Conservation (phyloP, 2,113 vertebrate species). For the Labeo catla region DNA sequence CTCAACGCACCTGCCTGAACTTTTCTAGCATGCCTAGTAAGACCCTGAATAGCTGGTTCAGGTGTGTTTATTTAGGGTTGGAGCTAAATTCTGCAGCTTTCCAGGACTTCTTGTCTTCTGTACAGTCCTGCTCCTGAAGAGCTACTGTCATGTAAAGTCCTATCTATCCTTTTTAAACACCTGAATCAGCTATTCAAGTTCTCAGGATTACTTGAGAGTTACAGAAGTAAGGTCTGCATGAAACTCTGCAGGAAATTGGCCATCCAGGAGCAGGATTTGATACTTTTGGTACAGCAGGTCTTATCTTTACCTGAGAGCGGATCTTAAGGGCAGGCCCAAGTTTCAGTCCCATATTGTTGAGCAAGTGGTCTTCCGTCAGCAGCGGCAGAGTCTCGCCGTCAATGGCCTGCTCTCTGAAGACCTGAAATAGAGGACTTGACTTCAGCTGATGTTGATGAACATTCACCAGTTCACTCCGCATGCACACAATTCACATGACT, state of each 20-base stretch:
- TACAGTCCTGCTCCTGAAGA: not conserved
- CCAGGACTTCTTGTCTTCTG: not conserved
- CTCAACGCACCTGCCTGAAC: no score
- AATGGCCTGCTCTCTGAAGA: slow-evolving; percentile 96
- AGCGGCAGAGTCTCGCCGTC: slow-evolving; percentile 95
- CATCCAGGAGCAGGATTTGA: not conserved
- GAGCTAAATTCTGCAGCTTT: no score
- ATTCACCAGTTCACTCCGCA: slow-evolving; percentile 37
- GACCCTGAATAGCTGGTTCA: no score
- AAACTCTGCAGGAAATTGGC: not conserved
- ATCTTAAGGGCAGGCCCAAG: slow-evolving; percentile 96
- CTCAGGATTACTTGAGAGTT: not conserved
- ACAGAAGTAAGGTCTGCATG: not conserved
- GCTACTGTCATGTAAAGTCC: not conserved
- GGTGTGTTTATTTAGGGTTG: no score
- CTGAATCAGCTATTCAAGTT: not conserved
- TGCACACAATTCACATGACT: slow-evolving; percentile 16
- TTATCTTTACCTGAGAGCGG: slow-evolving; percentile 86
- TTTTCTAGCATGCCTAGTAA: no score
- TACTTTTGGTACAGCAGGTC: not conserved
- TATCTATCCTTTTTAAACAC: not conserved
- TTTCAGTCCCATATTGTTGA: slow-evolving; percentile 96
- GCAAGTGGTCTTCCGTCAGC: slow-evolving; percentile 93
- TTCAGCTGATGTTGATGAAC: slow-evolving; percentile 63
- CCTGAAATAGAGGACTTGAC: slow-evolving; percentile 78